Evolutionary conservation across 2,797 vertebrate genomes (phyloP), one percentile per base, ranked within the genome.

Genomic region (Thunnus albacares): DNA sequence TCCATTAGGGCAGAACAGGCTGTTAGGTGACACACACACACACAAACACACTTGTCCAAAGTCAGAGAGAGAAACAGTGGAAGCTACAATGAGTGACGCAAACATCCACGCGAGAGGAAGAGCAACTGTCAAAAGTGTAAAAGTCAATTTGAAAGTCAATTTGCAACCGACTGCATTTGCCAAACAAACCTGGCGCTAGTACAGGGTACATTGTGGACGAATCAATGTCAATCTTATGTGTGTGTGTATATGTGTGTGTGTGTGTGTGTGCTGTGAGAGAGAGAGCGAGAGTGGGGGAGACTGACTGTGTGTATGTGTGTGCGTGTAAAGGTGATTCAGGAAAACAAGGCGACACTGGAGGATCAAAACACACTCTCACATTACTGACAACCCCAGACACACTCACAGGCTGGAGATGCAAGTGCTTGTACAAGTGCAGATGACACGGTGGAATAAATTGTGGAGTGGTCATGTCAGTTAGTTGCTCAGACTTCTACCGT

Each of bases 351-450:
- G 57, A 85, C 80, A 83, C 72, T 8, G 13, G 59, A 77, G 80
- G 81, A 79, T 87, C 88, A 88, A 85, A 87, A 87, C 81, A 85
- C 72, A 72, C 79, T 61, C 75, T 91, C 87, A 79, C 35, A 53
- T 91, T 86, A 89, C 90, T 41, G 66, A 51, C 55, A 75, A 81
- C 80, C 83, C 60, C 75, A 68, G 14, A 66, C 77, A 65, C 71
- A 69, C 61, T 52, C 66, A 18, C 60, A 38, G 47, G 51, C 65
- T 53, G 70, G 55, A 51, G 72, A 47, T 45, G 17, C 71, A 67
- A 11, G 70, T 14, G 35, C 70, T 56, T 12, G 51, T 55, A 30
- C 69, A 26, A 61, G 82, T 79, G 79, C 82, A 57, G 55, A 75
- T 82, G 80, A 79, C 75, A 85, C 0, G 47, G 28, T 20, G 53